phyloP scores from a whole-genome alignment of 2,797 vertebrate genomes.

The Sparidentex hasta region DNA sequence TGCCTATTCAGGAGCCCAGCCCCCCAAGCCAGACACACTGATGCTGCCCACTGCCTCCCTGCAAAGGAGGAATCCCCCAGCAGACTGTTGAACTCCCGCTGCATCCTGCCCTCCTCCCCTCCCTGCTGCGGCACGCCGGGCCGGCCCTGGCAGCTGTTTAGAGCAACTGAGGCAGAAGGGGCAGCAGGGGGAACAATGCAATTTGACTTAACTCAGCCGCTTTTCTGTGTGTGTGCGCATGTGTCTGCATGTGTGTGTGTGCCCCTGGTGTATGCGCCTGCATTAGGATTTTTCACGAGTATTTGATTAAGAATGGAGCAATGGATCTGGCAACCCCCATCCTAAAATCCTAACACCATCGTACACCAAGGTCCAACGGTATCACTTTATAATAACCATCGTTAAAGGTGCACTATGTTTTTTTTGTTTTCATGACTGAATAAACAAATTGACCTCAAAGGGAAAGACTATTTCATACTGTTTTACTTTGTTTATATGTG shows the following conservation, averaged over 20 bases:
- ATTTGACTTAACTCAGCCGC: constrained; percentile 56
- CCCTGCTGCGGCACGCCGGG: constrained; percentile 53
- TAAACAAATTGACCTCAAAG: too few relatives aligned
- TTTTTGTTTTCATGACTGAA: too few relatives aligned
- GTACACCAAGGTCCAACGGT: too few relatives aligned
- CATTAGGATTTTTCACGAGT: not conserved
- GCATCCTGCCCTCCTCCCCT: constrained; percentile 32
- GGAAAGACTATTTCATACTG: too few relatives aligned
- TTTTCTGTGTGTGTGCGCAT: constrained; percentile 11
- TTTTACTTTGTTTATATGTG: too few relatives aligned
- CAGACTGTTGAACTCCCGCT: constrained; percentile 67
- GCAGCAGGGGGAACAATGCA: constrained; percentile 69
- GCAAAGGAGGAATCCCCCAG: constrained; percentile 51
- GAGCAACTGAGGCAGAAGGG: constrained; percentile 64
- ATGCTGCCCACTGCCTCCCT: constrained; percentile 63
- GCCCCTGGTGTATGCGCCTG: not conserved
- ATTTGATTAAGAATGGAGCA: constrained; percentile 12
- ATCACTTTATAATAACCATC: too few relatives aligned
- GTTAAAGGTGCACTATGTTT: too few relatives aligned
- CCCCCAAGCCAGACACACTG: constrained; percentile 39
- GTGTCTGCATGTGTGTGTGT: constrained; percentile 8
- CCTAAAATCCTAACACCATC: not conserved
- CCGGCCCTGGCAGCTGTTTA: constrained; percentile 79
- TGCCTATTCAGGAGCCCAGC: constrained; percentile 69
- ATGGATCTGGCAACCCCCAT: not conserved